Evolutionary conservation across 2,113 vertebrate genomes (phyloP).

Genomic region (Apodemus sylvaticus): DNA sequence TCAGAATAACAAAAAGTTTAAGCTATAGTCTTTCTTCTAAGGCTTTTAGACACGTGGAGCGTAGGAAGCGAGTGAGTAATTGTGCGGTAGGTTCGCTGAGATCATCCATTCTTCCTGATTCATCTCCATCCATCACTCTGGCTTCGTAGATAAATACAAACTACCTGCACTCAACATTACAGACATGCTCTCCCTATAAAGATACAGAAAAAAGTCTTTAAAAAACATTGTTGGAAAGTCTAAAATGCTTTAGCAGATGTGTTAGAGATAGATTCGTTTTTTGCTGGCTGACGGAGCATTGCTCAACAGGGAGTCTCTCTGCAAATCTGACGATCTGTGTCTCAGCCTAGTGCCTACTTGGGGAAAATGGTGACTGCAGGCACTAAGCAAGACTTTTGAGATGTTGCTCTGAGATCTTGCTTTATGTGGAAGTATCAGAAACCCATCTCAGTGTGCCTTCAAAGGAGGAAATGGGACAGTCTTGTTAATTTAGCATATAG

Average conservation of each 20-base stretch:
- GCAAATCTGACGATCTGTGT: slow-evolving; percentile 48
- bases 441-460: slow-evolving; percentile 80
- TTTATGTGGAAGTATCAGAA: slow-evolving; percentile 84
- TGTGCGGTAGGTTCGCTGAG: slow-evolving; percentile 32
- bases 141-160: slow-evolving; percentile 42
- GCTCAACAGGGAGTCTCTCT: slow-evolving; percentile 55
- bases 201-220: slow-evolving; percentile 25
- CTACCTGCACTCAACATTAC: background rate
- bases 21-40: background rate
- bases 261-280: slow-evolving; percentile 40
- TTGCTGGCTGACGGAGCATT: slow-evolving; percentile 49
- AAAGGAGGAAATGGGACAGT: slow-evolving; percentile 86
- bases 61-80: slow-evolving; percentile 3
- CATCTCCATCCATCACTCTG: slow-evolving; percentile 25
- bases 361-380: slow-evolving; percentile 71
- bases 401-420: slow-evolving; percentile 70
- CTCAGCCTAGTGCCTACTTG: slow-evolving; percentile 44
- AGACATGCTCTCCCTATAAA: background rate
- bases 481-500: slow-evolving; percentile 91
- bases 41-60: background rate
- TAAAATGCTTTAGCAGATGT: slow-evolving; percentile 50
- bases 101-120: background rate
- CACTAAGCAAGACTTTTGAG: slow-evolving; percentile 69
- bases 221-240: slow-evolving; percentile 42
- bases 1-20: slow-evolving; percentile 31